Conservation (phyloP, 2,113 vertebrate species). For the Laticauda laticaudata region DNA sequence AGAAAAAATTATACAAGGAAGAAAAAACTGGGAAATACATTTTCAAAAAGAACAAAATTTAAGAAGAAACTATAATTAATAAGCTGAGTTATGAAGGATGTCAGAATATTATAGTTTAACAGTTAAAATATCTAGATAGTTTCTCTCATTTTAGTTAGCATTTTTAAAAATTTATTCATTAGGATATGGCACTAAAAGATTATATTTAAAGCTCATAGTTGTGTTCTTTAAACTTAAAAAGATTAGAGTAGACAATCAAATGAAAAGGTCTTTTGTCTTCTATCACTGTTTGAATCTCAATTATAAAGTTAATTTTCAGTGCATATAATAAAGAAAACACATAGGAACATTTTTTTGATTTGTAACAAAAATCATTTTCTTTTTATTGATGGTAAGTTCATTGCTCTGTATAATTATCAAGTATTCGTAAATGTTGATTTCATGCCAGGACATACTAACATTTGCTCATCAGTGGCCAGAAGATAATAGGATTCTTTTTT, state of each 20-base stretch:
- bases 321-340: background rate
- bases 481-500: background rate
- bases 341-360: background rate
- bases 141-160: slow-evolving; percentile 39
- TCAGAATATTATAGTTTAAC: slow-evolving; percentile 31
- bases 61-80: background rate
- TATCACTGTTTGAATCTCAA: slow-evolving; percentile 45
- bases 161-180: slow-evolving; percentile 47
- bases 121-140: slow-evolving; percentile 37
- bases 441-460: background rate
- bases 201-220: slow-evolving; percentile 53
- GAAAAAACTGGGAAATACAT: background rate
- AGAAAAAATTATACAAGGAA: background rate
- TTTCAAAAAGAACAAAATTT: background rate
- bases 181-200: slow-evolving; percentile 48
- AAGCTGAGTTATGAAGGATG: background rate
- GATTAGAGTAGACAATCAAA: slow-evolving; percentile 45
- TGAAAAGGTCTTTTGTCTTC: background rate
- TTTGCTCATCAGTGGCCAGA: background rate
- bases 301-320: slow-evolving; percentile 53
- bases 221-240: slow-evolving; percentile 56
- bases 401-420: slow-evolving; percentile 28
- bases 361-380: background rate
- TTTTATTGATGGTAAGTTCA: background rate
- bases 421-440: slow-evolving; percentile 13